Percentiles rank a stretch among this genome's conserved stretches.
Conservation (phyloP, 1,140 invertebrate genomes). For the Zaprionus kolodkinae region DNA sequence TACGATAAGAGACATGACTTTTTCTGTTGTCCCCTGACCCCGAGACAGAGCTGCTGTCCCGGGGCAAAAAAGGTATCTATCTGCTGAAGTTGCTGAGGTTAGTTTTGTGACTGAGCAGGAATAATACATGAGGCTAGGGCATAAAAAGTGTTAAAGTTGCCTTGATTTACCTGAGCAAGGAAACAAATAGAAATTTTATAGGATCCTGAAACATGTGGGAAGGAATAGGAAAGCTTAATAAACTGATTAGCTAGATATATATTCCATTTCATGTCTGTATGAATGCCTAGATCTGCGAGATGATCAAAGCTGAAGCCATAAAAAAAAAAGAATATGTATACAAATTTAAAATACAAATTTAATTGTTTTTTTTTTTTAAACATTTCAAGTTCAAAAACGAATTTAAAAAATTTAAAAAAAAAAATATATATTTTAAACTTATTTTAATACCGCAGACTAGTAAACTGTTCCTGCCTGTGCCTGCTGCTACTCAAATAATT, state of each 20-base stretch:
- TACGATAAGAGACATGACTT: conserved; percentile 71
- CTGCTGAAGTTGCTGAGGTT: conserved; percentile 47
- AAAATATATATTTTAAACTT: background rate
- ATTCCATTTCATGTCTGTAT: too few species aligned
- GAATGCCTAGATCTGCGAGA: too few species aligned
- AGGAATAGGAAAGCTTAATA: background rate
- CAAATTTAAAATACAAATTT: too few species aligned
- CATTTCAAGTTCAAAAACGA: too few species aligned
- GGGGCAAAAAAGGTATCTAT: conserved; percentile 14
- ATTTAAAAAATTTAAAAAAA: too few species aligned
- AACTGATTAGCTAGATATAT: too few species aligned
- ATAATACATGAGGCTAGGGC: conserved; percentile 41
- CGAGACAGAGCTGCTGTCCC: background rate
- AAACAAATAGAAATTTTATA: background rate
- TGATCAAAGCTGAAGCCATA: too few species aligned
- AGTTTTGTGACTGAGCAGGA: conserved; percentile 52
- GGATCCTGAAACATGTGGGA: background rate
- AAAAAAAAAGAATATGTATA: too few species aligned
- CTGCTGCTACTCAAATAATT: conserved; percentile 2
- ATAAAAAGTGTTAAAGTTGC: conserved; percentile 30
- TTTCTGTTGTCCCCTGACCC: conserved; percentile 41
- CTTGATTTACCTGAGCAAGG: background rate
- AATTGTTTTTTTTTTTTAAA: too few species aligned
- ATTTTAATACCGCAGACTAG: background rate
- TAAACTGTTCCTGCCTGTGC: too few species aligned